Percentiles rank a stretch among this genome's conserved stretches.
These are phyloP conservation scores for Rutilus rutilus DNA, from an alignment of 2,113 vertebrate species.

Conservation along the genomic window DNA sequence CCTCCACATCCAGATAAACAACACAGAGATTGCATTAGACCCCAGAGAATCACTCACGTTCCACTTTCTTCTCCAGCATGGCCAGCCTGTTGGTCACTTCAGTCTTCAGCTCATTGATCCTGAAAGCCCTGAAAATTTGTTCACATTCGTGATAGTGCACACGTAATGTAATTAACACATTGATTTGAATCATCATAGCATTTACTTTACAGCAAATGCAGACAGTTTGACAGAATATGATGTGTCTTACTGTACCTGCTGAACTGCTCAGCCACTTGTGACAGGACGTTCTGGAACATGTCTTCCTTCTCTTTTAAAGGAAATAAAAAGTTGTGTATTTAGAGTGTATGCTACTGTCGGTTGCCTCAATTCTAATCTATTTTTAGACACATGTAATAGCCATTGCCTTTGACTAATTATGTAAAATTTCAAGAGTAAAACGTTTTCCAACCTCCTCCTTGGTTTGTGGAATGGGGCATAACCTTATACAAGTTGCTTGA, in stretches of 20 bases:
- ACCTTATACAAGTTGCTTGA: slow-evolving; percentile 90
- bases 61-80: slow-evolving; percentile 91
- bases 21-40: background rate
- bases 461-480: slow-evolving; percentile 80
- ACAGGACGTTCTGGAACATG: slow-evolving; percentile 87
- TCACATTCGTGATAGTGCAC: no score
- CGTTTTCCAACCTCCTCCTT: slow-evolving; percentile 79
- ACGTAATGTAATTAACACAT: background rate
- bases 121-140: slow-evolving; percentile 81
- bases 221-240: background rate
- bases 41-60: slow-evolving; percentile 77
- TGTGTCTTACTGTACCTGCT: slow-evolving; percentile 80
- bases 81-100: slow-evolving; percentile 90
- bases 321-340: background rate
- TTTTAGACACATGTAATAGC: background rate
- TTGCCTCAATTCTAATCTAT: background rate
- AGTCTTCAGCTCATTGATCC: slow-evolving; percentile 89
- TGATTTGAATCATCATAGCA: background rate
- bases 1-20: no score
- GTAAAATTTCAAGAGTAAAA: background rate
- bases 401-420: background rate
- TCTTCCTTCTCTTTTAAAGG: slow-evolving; percentile 87
- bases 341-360: background rate
- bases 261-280: slow-evolving; percentile 91
- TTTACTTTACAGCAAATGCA: background rate